Conservation (phyloP, 2,888 invertebrate genomes). For the Sarcophaga carnaria region DNA sequence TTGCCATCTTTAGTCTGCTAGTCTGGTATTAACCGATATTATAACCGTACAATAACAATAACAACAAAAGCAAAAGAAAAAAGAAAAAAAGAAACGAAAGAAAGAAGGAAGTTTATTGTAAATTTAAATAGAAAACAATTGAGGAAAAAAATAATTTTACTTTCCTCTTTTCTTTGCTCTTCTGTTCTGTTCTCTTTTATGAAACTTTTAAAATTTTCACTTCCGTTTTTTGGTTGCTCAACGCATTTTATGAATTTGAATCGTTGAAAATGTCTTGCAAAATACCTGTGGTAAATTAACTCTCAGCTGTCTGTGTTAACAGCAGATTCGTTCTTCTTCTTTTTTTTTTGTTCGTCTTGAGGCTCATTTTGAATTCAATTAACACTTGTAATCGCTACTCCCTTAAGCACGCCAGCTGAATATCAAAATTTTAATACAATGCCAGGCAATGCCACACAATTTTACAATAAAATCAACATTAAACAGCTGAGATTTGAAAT, state of each 20-base stretch:
- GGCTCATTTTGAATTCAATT: constrained; percentile 54
- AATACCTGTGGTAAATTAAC: neutral
- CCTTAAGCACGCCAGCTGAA: constrained; percentile 18
- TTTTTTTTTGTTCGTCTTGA: neutral
- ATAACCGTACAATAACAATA: too few relatives aligned
- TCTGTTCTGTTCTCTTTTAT: neutral
- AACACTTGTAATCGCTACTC: constrained; percentile 43
- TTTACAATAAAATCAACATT: too few relatives aligned
- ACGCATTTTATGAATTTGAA: neutral
- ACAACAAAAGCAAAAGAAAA: neutral
- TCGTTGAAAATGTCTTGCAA: neutral
- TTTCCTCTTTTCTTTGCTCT: neutral
- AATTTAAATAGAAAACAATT: constrained; percentile 6
- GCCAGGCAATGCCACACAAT: too few relatives aligned
- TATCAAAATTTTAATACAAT: neutral
- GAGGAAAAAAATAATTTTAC: neutral
- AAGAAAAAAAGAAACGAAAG: too few relatives aligned
- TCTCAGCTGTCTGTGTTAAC: constrained; percentile 3
- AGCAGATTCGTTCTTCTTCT: neutral
- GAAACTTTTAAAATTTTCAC: neutral
- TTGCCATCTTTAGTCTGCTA: neutral
- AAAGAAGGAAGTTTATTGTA: neutral
- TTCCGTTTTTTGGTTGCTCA: neutral
- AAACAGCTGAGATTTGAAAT: too few relatives aligned
- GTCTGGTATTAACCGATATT: neutral